Conservation (phyloP, 2,113 vertebrate genomes). For the Prunella himalayana region DNA sequence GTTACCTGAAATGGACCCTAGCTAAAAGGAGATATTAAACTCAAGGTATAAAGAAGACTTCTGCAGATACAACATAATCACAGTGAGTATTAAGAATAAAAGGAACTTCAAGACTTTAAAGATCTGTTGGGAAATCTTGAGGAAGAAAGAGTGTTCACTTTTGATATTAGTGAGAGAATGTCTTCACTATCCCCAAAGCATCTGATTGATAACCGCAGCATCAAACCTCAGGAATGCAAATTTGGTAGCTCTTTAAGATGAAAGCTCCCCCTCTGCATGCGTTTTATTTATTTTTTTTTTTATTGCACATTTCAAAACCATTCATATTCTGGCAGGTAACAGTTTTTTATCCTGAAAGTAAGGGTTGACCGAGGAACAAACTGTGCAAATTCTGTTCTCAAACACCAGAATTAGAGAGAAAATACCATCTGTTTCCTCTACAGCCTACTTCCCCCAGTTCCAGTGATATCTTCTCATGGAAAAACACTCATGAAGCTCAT, state of each 20-base stretch:
- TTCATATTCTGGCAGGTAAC: slow-evolving; percentile 45
- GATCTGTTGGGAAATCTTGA: background rate
- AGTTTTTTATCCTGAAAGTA: slow-evolving; percentile 28
- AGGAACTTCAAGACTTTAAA: slow-evolving; percentile 1
- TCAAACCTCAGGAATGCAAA: background rate
- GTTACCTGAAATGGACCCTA: background rate
- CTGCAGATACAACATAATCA: background rate
- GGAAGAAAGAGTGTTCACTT: background rate
- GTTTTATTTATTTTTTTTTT: background rate
- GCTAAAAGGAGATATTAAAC: background rate
- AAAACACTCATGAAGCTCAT: background rate
- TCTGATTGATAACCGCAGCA: slow-evolving; percentile 7
- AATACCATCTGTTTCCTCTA: slow-evolving; percentile 48
- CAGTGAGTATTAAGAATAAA: background rate
- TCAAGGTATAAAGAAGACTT: background rate
- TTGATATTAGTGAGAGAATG: background rate
- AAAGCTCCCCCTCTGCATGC: background rate
- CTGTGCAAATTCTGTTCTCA: slow-evolving; percentile 53
- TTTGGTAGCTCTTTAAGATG: slow-evolving; percentile 10
- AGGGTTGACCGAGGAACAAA: slow-evolving; percentile 40
- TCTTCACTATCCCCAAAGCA: slow-evolving; percentile 2
- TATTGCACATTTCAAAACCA: background rate
- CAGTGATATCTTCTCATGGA: background rate
- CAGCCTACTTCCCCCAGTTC: background rate
- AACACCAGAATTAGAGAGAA: slow-evolving; percentile 43